Evolutionary conservation across 2,797 vertebrate species (phyloP).

Genomic region (Ceyx erithaca): DNA sequence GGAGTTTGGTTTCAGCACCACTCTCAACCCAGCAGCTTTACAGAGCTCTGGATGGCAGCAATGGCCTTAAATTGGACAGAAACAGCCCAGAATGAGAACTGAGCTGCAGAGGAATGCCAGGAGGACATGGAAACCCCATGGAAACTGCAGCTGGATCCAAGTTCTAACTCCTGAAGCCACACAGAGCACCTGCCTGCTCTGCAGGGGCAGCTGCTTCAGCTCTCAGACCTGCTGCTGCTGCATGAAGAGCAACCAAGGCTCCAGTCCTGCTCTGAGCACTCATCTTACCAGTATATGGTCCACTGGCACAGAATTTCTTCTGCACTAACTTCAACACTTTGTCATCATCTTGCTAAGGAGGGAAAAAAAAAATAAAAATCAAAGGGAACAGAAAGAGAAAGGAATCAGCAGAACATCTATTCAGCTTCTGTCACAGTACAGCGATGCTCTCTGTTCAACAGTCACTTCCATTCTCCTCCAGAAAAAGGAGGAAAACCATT

Average conservation of each 20-base stretch:
- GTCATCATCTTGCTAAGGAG: slow-evolving; percentile 88
- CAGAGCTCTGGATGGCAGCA: not conserved
- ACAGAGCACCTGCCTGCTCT: not conserved
- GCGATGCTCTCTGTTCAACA: rapidly evolving
- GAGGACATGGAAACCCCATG: not conserved
- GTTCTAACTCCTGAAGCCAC: not conserved
- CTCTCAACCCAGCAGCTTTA: not conserved
- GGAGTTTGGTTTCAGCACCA: not conserved
- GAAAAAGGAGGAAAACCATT: not conserved
- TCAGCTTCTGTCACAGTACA: not conserved
- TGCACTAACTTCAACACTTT: slow-evolving; percentile 91
- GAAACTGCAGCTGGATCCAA: not conserved
- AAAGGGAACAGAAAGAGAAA: not conserved
- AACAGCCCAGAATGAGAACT: not conserved
- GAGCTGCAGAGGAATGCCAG: not conserved
- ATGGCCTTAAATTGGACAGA: not conserved
- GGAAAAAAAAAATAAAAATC: not conserved
- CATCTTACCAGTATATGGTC: slow-evolving; percentile 84
- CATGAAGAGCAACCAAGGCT: not conserved
- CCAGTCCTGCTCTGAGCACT: not conserved
- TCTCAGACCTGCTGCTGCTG: not conserved
- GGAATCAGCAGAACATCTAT: too few relatives aligned
- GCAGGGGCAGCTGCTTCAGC: not conserved
- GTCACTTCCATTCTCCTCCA: not conserved
- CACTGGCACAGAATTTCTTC: slow-evolving; percentile 98